Conservation (phyloP, 2,113 vertebrate species). For the Gadus macrocephalus region DNA sequence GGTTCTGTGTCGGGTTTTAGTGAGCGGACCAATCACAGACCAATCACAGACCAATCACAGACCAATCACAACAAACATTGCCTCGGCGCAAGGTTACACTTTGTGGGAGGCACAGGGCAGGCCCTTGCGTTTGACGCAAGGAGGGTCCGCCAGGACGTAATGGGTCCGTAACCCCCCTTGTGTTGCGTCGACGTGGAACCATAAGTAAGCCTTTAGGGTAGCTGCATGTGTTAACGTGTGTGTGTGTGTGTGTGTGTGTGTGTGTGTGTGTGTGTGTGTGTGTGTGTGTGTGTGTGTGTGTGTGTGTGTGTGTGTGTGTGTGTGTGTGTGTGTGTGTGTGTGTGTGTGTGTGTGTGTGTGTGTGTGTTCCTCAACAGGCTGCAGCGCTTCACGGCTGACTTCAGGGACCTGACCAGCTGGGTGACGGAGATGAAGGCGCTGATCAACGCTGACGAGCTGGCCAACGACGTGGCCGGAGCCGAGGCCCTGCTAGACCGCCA, state of each 20-base stretch:
- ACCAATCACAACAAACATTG: no score
- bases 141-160: no score
- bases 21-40: no score
- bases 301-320: background rate
- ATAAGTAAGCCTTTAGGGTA: no score
- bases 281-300: background rate
- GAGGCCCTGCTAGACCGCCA: slow-evolving; percentile 95
- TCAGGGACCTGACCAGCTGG: slow-evolving; percentile 98
- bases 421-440: slow-evolving; percentile 99
- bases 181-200: no score
- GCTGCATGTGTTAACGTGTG: no score
- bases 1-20: no score
- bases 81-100: no score
- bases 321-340: background rate
- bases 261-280: background rate
- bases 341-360: background rate
- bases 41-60: no score
- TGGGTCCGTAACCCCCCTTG: no score
- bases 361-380: slow-evolving; percentile 67
- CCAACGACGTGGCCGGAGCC: slow-evolving; percentile 94
- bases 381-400: slow-evolving; percentile 95
- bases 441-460: slow-evolving; percentile 96
- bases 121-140: no score
- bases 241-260: slow-evolving; percentile 1
- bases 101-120: no score